Evolutionary conservation across 2,888 invertebrate genomes (phyloP), one percentile per base, ranked within the genome.

Genomic region (Oxyteleia sp.): DNA sequence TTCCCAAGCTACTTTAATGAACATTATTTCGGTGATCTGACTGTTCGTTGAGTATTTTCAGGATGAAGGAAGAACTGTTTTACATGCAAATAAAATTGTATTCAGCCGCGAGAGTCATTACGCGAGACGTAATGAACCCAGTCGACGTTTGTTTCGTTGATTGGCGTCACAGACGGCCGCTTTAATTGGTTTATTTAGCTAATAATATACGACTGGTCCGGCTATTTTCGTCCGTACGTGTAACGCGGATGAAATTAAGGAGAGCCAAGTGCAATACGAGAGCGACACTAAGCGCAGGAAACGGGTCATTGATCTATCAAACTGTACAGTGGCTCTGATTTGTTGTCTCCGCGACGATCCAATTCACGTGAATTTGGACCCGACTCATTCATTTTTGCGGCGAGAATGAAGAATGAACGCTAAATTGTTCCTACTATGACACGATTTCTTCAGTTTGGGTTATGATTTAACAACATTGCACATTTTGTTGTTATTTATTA

Each of bases 221-320:
- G 63, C 57, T 88, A 88, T 89, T 88, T 89, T 87, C 85, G 87
- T 85, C 85, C 85, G 84, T 64, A 85, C 75, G 82, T 74, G 63
- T 82, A n/a, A 75, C 79, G 68, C 82, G 57, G 80, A 71, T 72
- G 79, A 85, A 89, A 88, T 88, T 88, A 85, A 87, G 84, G 83
- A 87, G 88, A 87, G 86, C 85, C 85, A 85, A 87, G 87, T 83
- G 81, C 87, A 87, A 88, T 87, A 72, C 71, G 72, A 84, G 63
- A n/a, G n/a, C n/a, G n/a, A n/a, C n/a, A n/a, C 87, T 88, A 87
- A 89, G 82, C 57, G 76, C 90, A 89, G 89, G 90, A 90, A 90
- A 84, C 87, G 83, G 87, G 87, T 90, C 89, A 88, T 90, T 90
- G 90, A 88, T 90, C 88, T 81, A 88, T 88, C 87, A 86, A 78